These are phyloP conservation scores for Leucophenga montana DNA, from an alignment of 2,888 invertebrate species.

Conservation along the genomic window DNA sequence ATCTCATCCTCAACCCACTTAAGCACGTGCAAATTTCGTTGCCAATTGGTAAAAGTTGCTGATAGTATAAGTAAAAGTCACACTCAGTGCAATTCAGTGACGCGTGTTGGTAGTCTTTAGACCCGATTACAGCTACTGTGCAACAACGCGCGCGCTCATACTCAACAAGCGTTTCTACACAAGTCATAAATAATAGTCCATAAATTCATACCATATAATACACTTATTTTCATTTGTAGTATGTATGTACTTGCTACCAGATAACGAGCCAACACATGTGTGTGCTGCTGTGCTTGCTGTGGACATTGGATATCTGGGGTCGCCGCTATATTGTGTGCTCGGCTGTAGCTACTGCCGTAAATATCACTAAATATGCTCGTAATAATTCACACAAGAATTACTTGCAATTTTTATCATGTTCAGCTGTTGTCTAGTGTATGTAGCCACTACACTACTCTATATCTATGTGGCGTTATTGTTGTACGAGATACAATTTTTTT, in stretches of 20 bases:
- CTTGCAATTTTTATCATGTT: conserved; percentile 25
- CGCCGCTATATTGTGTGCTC: background rate
- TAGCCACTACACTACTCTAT: background rate
- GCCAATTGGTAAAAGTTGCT: background rate
- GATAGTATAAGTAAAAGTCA: conserved; percentile 1
- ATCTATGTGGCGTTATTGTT: conserved; percentile 4
- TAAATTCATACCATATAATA: conserved; percentile 23
- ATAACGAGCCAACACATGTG: background rate
- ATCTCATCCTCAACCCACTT: background rate
- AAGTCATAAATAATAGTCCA: conserved; percentile 27
- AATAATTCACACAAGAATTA: conserved; percentile 27
- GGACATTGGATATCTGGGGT: background rate
- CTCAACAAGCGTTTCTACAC: conserved; percentile 4
- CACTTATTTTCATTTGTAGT: conserved; percentile 16
- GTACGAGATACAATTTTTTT: background rate
- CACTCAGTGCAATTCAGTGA: background rate
- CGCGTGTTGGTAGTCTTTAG: background rate
- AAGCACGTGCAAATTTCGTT: conserved; percentile 1
- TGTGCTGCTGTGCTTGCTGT: background rate
- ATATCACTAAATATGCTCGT: conserved; percentile 22
- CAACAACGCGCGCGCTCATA: background rate
- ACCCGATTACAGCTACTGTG: conserved; percentile 12
- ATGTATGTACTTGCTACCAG: conserved; percentile 15
- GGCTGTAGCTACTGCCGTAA: background rate
- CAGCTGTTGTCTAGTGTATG: background rate